These are phyloP conservation scores for Oostethus manadensis DNA, from an alignment of 2,113 vertebrate species.

Conservation along the genomic window DNA sequence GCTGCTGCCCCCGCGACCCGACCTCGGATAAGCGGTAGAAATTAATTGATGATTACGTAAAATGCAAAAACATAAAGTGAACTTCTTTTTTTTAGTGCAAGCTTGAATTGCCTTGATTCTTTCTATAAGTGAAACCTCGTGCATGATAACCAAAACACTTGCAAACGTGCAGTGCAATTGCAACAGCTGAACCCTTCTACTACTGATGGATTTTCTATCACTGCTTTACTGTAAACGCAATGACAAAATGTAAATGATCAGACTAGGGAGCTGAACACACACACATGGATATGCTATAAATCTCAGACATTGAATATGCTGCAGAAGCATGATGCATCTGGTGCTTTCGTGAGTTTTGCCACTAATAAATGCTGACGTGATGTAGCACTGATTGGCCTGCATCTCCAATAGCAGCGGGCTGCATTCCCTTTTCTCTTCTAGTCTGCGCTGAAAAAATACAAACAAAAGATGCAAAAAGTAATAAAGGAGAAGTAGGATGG, in stretches of 20 bases:
- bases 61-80: too few relatives aligned
- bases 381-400: conserved; percentile 16
- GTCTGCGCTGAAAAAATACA: background rate
- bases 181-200: background rate
- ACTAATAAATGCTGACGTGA: conserved; percentile 2
- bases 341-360: too few relatives aligned
- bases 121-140: too few relatives aligned
- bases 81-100: too few relatives aligned
- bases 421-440: too few relatives aligned
- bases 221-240: conserved; percentile 1
- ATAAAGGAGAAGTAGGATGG: background rate
- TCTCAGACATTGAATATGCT: too few relatives aligned
- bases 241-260: conserved; percentile 13
- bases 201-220: conserved; percentile 2
- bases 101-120: too few relatives aligned
- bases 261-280: background rate
- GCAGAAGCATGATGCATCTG: too few relatives aligned
- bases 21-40: too few relatives aligned
- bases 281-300: background rate
- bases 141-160: too few relatives aligned
- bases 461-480: background rate
- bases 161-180: background rate
- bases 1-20: too few relatives aligned
- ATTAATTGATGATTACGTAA: too few relatives aligned
- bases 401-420: conserved; percentile 4